Conservation (phyloP, 2,797 vertebrate genomes). For the Remorina albescens region DNA sequence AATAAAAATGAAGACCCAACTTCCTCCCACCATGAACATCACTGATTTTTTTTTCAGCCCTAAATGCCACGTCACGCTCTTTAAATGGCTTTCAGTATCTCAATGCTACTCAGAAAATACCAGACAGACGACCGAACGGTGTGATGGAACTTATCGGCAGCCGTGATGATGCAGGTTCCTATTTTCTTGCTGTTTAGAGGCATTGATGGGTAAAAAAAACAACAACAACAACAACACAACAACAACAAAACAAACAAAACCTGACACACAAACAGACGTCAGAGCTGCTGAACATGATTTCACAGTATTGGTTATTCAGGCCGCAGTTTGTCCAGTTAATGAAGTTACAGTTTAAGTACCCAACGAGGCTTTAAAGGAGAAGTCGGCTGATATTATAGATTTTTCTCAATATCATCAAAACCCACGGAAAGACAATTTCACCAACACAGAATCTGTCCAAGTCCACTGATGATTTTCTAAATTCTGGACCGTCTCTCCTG, state of each 20-base stretch:
- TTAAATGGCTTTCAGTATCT: slow-evolving; percentile 59
- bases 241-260: not conserved
- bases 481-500: not conserved
- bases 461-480: not conserved
- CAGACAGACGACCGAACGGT: slow-evolving; percentile 55
- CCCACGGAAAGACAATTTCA: slow-evolving; percentile 19
- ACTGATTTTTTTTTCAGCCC: slow-evolving; percentile 27
- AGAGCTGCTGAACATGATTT: slow-evolving; percentile 60
- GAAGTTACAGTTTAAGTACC: slow-evolving; percentile 28
- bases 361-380: slow-evolving; percentile 19
- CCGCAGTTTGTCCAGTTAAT: slow-evolving; percentile 54
- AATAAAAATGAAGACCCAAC: slow-evolving; percentile 58
- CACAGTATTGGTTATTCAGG: slow-evolving; percentile 71
- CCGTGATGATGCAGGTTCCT: slow-evolving; percentile 28
- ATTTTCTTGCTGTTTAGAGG: slow-evolving; percentile 19
- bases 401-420: slow-evolving; percentile 31
- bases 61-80: slow-evolving; percentile 44
- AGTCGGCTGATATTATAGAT: slow-evolving; percentile 23
- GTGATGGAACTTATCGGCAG: slow-evolving; percentile 48
- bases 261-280: slow-evolving; percentile 22
- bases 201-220: slow-evolving; percentile 18
- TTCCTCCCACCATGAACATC: slow-evolving; percentile 53
- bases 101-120: slow-evolving; percentile 70
- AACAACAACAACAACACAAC: too few relatives aligned
- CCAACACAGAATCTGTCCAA: too few relatives aligned